These are phyloP conservation scores for Sussaba pulchella DNA, from an alignment of 2,888 invertebrate genomes.

Conservation along the genomic window DNA sequence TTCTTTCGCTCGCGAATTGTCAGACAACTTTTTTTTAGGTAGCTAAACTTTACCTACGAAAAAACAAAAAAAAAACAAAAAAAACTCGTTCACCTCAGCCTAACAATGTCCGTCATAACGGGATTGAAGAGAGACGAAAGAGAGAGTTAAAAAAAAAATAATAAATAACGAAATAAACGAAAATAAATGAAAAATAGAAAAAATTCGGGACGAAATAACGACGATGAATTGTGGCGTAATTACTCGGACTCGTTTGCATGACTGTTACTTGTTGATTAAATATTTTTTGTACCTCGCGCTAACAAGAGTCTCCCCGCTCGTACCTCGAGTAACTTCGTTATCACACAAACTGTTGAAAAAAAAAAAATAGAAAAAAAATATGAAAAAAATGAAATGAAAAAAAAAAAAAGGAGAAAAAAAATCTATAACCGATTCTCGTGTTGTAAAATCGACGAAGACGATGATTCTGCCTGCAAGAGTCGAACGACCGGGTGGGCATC, in stretches of 20 bases:
- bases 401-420: no score
- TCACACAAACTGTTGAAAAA: constrained; percentile 40
- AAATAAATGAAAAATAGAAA: constrained; percentile 42
- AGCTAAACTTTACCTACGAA: constrained; percentile 75
- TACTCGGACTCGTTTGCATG: constrained; percentile 57
- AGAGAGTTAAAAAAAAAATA: constrained; percentile 53
- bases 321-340: constrained; percentile 47
- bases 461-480: constrained; percentile 2
- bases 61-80: no score
- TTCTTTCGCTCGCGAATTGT: constrained; percentile 34
- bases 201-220: constrained; percentile 13
- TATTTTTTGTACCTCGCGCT: constrained; percentile 61
- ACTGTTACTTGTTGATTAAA: constrained; percentile 66
- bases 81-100: constrained; percentile 67
- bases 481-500: neutral
- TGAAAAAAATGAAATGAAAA: no score
- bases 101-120: constrained; percentile 43
- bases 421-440: constrained; percentile 28
- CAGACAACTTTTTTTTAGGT: constrained; percentile 70
- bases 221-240: constrained; percentile 33
- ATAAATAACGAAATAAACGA: neutral
- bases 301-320: constrained; percentile 31
- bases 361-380: no score
- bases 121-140: constrained; percentile 18
- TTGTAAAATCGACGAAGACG: neutral